Base-by-base conservation (phyloP, 1,140 invertebrate species). In the Aphelenchoides fujianensis region DNA sequence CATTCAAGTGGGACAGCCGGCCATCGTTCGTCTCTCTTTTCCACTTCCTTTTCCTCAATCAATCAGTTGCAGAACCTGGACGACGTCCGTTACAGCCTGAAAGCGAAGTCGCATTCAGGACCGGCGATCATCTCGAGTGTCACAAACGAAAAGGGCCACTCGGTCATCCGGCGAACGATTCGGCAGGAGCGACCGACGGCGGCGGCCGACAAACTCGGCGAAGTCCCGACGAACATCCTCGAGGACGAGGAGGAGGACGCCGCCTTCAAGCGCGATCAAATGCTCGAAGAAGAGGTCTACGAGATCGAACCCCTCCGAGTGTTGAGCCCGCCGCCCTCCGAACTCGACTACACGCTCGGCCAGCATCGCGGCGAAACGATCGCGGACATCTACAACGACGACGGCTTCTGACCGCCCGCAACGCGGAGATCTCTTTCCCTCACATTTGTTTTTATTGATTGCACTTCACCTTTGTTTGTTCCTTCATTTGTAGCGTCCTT, bases 271-370 rank as follows among this genome's bases (percentile, higher is more conserved):
- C 3, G 23, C 27, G 23, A 71, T 7, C 68, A 71, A 30, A 37
- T 12, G n/a, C 19, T 9, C 16, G 37, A 73, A 28, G 35, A 30
- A 23, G 68, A 70, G 27, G 32, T 72, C 2, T 2, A 12, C 53
- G 16, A 12, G 41, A 31, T n/a, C 31, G 74, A 75, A 32, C 41
- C 34, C 12, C 70, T 75, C 34, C 68, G 57, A 19, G 9, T 31
- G 16, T 27, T 75, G 9, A 74, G 59, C 31, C 74, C 74, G 2
- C 73, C 74, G 32, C 74, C 74, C 3, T 48, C 74, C 1, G 63
- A 66, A 36, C 12, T 16, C 2, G 63, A 66, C 36, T 66, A 66
- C 63, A n/a, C 32, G 37, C 31, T 34, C 3, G 16, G 27, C 12
- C 63, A 36, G 32, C 37, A 12, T 19, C 16, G 63, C 16, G 63